Percentiles rank a stretch among this genome's conserved stretches.
Conservation (phyloP, 2,888 invertebrate species). For the Heliconius cydno region DNA sequence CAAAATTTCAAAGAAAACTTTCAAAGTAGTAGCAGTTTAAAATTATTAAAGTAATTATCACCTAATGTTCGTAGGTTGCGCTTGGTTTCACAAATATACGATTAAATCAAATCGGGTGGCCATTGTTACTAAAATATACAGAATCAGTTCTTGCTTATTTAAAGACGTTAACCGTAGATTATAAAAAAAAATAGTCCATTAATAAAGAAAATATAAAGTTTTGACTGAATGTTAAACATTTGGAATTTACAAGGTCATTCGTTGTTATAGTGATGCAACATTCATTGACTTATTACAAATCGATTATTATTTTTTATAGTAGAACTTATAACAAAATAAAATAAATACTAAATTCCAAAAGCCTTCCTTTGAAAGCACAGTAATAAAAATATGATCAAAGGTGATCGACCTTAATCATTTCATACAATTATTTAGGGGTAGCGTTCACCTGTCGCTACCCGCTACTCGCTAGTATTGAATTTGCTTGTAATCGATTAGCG, state of each 20-base stretch:
- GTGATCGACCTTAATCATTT: conserved; percentile 32
- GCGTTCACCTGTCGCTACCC: conserved; percentile 42
- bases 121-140: neutral
- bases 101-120: neutral
- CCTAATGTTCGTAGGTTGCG: neutral
- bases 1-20: neutral
- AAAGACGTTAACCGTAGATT: too few species aligned
- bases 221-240: too few species aligned
- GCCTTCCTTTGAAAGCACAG: neutral
- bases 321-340: neutral
- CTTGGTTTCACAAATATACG: neutral
- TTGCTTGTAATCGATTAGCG: conserved; percentile 52
- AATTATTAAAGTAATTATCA: neutral
- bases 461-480: conserved; percentile 50
- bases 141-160: too few species aligned
- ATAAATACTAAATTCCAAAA: neutral
- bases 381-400: conserved; percentile 14
- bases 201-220: too few species aligned
- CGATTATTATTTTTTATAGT: neutral
- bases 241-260: neutral
- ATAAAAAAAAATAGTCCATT: too few species aligned
- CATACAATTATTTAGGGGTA: conserved; percentile 35
- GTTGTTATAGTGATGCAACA: neutral
- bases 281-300: neutral
- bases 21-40: too few species aligned